These are phyloP conservation scores for Drosophila affinis DNA, from an alignment of 2,888 invertebrate genomes.

Conservation along the genomic window DNA sequence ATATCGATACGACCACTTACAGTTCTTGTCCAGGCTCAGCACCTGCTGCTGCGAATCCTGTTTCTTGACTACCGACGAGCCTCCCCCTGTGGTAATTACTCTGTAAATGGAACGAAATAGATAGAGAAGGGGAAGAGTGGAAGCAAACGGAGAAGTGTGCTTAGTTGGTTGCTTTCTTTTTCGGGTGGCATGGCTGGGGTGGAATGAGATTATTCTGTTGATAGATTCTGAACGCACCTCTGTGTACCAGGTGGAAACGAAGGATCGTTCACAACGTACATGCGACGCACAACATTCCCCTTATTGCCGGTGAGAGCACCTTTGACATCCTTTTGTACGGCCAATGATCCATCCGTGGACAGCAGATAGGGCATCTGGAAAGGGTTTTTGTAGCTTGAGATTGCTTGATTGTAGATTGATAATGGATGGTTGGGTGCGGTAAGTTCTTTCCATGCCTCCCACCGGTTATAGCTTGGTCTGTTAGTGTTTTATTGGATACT, in stretches of 20 bases:
- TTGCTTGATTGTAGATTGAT: conserved; percentile 20
- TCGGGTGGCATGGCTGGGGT: not conserved
- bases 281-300: conserved; percentile 83
- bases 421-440: not conserved
- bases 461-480: conserved; percentile 11
- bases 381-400: conserved; percentile 13
- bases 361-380: conserved; percentile 84
- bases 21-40: conserved; percentile 84
- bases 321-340: conserved; percentile 84
- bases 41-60: conserved; percentile 83
- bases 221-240: conserved; percentile 75
- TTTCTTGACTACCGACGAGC: conserved; percentile 83
- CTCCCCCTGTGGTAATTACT: conserved; percentile 83
- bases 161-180: conserved; percentile 42
- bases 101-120: conserved; percentile 62
- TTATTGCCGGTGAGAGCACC: conserved; percentile 82
- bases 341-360: conserved; percentile 83
- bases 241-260: conserved; percentile 82
- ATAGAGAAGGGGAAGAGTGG: conserved; percentile 3
- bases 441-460: conserved; percentile 2
- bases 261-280: conserved; percentile 84
- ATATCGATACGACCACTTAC: conserved; percentile 77
- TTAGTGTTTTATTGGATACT: conserved; percentile 29
- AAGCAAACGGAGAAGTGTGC: conserved; percentile 46
- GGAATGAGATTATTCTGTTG: no score